These are phyloP conservation scores for Telmatherina bonti DNA, from an alignment of 2,797 vertebrate species.

Conservation along the genomic window DNA sequence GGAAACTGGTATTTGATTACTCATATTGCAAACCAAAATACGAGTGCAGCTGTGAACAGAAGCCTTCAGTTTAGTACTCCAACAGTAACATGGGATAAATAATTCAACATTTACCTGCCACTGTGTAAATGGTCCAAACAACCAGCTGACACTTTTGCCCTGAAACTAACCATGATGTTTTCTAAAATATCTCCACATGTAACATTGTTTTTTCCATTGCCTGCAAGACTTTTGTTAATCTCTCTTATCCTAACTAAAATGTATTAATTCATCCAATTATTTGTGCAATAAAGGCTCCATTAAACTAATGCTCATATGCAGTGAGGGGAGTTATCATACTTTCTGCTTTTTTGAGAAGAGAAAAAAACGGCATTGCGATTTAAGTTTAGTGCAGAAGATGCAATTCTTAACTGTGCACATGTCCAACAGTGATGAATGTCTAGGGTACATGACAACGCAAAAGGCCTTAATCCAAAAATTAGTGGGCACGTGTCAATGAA, in stretches of 20 bases:
- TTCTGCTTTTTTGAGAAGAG: neutral
- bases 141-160: neutral
- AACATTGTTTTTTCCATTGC: neutral
- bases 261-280: neutral
- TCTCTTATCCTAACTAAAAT: neutral
- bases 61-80: constrained; percentile 16
- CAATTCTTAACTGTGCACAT: neutral
- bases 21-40: constrained; percentile 44
- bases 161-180: neutral
- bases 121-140: neutral
- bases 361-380: neutral
- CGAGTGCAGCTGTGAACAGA: constrained; percentile 10
- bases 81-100: neutral
- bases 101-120: neutral
- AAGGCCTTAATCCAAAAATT: constrained; percentile 71
- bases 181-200: neutral
- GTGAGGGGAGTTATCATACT: neutral
- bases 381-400: constrained; percentile 2
- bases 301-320: neutral
- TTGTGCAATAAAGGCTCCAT: neutral
- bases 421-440: constrained; percentile 59
- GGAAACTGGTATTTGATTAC: constrained; percentile 46
- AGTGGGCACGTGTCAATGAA: constrained; percentile 75
- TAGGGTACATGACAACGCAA: constrained; percentile 55
- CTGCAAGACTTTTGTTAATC: neutral